Base-by-base conservation (phyloP, 2,797 vertebrate genomes). In the Sebastes iracundus region DNA sequence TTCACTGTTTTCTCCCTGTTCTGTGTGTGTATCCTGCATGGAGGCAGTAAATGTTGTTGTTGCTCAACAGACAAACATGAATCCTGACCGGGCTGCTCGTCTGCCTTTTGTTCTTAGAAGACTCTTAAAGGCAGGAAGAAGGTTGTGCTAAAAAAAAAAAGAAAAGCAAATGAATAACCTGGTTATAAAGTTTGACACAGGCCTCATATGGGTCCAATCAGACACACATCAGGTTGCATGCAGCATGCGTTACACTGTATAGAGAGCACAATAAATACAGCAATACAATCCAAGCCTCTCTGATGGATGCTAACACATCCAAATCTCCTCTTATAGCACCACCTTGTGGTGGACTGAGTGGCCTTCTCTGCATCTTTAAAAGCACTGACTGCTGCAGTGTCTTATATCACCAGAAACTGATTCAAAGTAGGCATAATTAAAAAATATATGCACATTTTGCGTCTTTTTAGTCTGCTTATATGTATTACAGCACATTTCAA, bases 261-360 rank as follows among this genome's bases (percentile, higher is more conserved):
- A 83, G 61, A 80, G 70, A 83, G 69, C 28, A 75, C 63, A 86
- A 83, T 88, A 82, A 79, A 88, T 75, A 53, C 73, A 88, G 81
- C 46, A 68, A 82, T 28, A 75, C 72, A 82, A 64, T 62, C 60
- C 68, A 60, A 60, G 65, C 58, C 86, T 77, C 76, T 80, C 76
- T 72, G 84, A 62, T 85, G 80, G 66, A 85, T 56, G 63, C 69
- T 32, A 79, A 70, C 68, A 67, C 30, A 81, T 81, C 80, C 90
- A 95, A 94, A 94, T 88, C 88, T 92, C 95, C 88, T 94, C 94
- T 94, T 94, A 81, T 75, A 93, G 95, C 96, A 94, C 96, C 96
- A 96, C 95, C 96, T 94, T 95, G 95, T 96, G 96, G 96, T 60
- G 53, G 22, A 85, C 25, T 56, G 10, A 76, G 82, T 69, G 72